Conservation (phyloP, 2,888 invertebrate genomes). For the Campoplex nolae region DNA sequence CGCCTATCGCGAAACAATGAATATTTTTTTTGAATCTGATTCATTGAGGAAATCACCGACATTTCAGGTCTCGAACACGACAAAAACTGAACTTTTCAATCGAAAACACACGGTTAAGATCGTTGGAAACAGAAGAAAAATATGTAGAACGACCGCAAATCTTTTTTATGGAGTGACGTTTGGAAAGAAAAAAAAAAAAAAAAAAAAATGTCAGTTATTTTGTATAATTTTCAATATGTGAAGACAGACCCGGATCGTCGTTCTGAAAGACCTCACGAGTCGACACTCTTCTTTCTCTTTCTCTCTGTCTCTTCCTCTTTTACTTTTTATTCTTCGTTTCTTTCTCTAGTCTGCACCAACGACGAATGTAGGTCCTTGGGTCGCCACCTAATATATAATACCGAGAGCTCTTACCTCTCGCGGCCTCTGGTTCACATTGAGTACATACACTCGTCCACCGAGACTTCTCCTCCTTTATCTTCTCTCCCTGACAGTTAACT, state of each 20-base stretch:
- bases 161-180: background rate
- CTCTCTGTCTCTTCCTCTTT: conserved; percentile 37
- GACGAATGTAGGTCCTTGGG: conserved; percentile 82
- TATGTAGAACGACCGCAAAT: background rate
- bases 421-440: conserved; percentile 48
- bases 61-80: no score
- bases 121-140: background rate
- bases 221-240: conserved; percentile 25
- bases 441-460: conserved; percentile 57
- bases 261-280: conserved; percentile 47
- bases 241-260: conserved; percentile 41
- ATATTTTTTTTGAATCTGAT: background rate
- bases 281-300: conserved; percentile 43
- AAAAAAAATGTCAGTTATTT: conserved; percentile 1
- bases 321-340: conserved; percentile 41
- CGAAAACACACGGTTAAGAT: background rate
- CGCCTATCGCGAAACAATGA: no score
- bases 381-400: conserved; percentile 78
- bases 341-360: conserved; percentile 61
- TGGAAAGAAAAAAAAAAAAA: background rate
- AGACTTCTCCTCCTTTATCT: conserved; percentile 47
- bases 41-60: background rate
- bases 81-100: background rate
- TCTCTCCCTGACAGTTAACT: conserved; percentile 42
- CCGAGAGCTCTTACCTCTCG: conserved; percentile 62